Base-by-base conservation (phyloP, 2,797 vertebrate genomes). In the Bucorvus abyssinicus region DNA sequence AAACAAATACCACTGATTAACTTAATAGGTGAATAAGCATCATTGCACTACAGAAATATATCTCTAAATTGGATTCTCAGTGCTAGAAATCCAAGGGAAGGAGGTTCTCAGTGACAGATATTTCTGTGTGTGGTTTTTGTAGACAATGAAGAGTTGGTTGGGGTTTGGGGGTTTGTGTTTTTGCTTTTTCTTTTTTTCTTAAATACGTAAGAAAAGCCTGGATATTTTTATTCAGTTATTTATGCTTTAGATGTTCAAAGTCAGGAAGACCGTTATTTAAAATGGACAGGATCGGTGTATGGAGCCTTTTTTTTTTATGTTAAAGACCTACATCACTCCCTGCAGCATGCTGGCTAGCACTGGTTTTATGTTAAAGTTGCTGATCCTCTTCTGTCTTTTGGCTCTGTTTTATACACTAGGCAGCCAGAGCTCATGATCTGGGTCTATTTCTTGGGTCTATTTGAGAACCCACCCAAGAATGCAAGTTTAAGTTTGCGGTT, bases 1-100 rank as follows among this genome's bases (percentile, higher is more conserved):
- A 61, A 93, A 65, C 23, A 87, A 85, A 91, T 81, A 44, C 42
- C 65, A 42, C 69, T 89, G 89, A 94, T 94, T 93, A 89, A 89
- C 68, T 93, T 94, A 90, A 96, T 86, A 87, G 78, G 73, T 89
- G 84, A 94, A 75, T 86, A 45, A 94, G 14, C 69, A 75, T 68
- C 50, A 57, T 70, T 93, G 57, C 24, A 3, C 57, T 80, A 26
- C 50, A 57, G 56, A 92, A 91, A 68, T 77, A 61, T 17, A 50
- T 14, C 42, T 83, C 53, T 85, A 85, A 71, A 93, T 61, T 40
- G 36, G 36, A 57, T 87, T 77, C 45, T 64, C 2, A 2, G 53
- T 78, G 60, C 49, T 83, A 87, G 68, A 85, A 91, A 77, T 90
- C 53, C n/a, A 76, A 56, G 16, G 53, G 23, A 94, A 74, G n/a